These are phyloP conservation scores for Pseudopipra pipra DNA, from an alignment of 2,113 vertebrate genomes.

Conservation along the genomic window DNA sequence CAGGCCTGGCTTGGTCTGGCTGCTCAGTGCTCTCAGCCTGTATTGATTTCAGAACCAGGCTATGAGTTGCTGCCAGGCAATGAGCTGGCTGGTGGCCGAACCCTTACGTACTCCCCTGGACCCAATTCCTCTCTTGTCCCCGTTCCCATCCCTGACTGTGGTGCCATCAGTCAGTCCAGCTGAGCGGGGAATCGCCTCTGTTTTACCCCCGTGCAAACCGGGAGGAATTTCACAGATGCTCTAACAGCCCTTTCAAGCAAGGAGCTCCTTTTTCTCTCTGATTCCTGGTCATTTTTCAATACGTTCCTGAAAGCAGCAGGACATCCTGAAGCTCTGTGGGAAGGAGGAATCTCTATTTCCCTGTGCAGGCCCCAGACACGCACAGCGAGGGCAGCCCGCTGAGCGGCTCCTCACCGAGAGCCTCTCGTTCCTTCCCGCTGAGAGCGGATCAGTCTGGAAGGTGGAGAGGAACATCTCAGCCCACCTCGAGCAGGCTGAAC, in stretches of 20 bases:
- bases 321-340: not conserved
- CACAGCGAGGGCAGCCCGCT: not conserved
- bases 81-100: constrained; percentile 7
- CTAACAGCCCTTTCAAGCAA: not conserved
- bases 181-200: accelerated
- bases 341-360: not conserved
- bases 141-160: not conserved
- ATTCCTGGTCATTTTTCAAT: not conserved
- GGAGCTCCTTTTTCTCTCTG: not conserved
- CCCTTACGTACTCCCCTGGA: not conserved
- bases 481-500: not conserved
- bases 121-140: not conserved
- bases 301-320: not conserved
- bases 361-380: not conserved
- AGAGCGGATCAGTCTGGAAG: not conserved
- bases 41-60: constrained; percentile 32
- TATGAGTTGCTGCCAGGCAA: constrained; percentile 31
- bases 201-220: not conserved
- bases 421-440: not conserved
- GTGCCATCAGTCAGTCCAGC: not conserved
- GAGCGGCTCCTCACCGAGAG: accelerated
- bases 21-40: constrained; percentile 29
- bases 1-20: constrained; percentile 6
- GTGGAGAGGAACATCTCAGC: not conserved
- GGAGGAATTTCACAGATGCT: not conserved